A percentile compares a stretch with the other conserved stretches of the same genome.
Conservation (phyloP, 2,888 invertebrate species). For the Parapristionchus giblindavisi region DNA sequence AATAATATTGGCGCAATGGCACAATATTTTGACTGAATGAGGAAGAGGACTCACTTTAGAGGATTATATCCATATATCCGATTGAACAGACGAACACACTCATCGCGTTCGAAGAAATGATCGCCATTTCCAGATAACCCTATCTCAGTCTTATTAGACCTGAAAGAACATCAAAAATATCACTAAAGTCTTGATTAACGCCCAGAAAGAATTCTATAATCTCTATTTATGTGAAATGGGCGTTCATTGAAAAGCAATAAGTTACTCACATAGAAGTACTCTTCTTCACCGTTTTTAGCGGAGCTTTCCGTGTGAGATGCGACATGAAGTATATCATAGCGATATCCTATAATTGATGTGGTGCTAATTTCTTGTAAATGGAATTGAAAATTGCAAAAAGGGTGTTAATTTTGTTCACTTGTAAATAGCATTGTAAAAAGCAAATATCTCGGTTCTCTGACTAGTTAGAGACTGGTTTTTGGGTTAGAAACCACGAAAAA, state of each 20-base stretch:
- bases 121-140: constrained; percentile 13
- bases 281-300: constrained; percentile 82
- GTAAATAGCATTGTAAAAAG: too few species aligned
- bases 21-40: too few species aligned
- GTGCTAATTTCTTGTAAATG: too few species aligned
- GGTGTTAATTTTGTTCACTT: too few species aligned
- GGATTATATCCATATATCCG: constrained; percentile 23
- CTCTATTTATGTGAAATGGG: background rate
- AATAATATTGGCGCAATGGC: too few species aligned
- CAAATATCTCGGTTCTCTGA: too few species aligned
- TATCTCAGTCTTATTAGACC: background rate
- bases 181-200: background rate
- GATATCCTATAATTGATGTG: constrained; percentile 86
- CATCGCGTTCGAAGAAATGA: constrained; percentile 14
- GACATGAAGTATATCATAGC: constrained; percentile 99
- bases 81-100: constrained; percentile 9
- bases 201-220: background rate
- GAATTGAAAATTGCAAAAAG: too few species aligned
- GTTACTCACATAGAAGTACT: constrained; percentile 53
- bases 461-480: too few species aligned
- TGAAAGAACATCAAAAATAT: background rate
- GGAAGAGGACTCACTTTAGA: constrained; percentile 78
- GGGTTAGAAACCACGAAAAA: too few species aligned
- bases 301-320: constrained; percentile 93
- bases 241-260: background rate